Conservation (phyloP, 1,140 invertebrate species). For the Pogonognathellus flavescens region DNA sequence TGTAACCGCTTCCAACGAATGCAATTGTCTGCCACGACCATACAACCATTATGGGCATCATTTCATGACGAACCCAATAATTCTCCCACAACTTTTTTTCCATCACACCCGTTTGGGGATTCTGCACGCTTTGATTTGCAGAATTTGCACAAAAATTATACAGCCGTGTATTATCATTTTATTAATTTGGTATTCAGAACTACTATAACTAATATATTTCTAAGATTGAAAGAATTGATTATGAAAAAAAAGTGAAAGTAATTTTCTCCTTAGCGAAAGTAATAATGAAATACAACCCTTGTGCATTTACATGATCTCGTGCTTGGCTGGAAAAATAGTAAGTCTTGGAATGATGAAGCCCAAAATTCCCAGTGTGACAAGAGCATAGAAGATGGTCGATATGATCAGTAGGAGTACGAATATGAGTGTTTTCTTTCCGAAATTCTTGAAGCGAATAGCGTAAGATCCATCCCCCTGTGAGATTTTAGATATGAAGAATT, state of each 20-base stretch:
- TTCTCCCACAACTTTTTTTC: constrained; percentile 27
- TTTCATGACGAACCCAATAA: constrained; percentile 17
- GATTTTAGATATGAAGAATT: no score
- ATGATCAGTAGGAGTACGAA: not conserved
- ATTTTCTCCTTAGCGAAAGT: no score
- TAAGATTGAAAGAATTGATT: no score
- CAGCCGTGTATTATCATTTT: no score
- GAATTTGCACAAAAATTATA: no score
- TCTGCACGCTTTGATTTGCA: not conserved
- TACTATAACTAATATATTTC: no score
- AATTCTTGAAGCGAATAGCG: constrained; percentile 35
- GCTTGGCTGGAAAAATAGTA: not conserved
- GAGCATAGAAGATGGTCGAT: not conserved
- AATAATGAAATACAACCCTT: no score
- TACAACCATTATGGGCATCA: constrained; percentile 21
- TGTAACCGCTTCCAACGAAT: constrained; percentile 49
- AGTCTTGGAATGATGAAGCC: not conserved
- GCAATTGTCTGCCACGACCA: constrained; percentile 49
- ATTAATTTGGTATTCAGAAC: no score
- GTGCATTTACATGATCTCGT: constrained; percentile 13
- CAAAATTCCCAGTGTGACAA: constrained; percentile 17
- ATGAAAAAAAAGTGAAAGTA: no score
- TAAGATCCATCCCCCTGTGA: constrained; percentile 52
- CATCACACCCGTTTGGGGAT: not conserved
- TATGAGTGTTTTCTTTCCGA: not conserved